Conservation (phyloP, 2,797 vertebrate genomes). For the Sternotherus odoratus region DNA sequence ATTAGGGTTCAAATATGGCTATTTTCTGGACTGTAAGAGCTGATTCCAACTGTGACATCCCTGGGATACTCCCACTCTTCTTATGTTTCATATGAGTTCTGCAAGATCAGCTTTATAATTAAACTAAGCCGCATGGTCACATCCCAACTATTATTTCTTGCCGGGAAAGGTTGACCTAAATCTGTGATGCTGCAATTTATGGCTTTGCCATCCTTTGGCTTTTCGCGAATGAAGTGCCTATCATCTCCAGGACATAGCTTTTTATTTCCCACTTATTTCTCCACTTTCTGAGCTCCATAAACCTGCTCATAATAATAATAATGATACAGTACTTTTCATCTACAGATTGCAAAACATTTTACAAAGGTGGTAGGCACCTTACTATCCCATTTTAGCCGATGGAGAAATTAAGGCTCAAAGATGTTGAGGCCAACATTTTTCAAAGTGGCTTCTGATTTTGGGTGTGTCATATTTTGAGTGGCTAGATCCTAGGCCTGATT, state of each 20-base stretch:
- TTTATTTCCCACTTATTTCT: constrained; percentile 1
- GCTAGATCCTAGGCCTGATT: constrained; percentile 49
- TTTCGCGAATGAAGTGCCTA: background rate
- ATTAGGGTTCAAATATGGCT: background rate
- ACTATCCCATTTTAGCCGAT: constrained; percentile 15
- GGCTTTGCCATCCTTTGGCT: constrained; percentile 25
- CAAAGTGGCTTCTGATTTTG: constrained; percentile 29
- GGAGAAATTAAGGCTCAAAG: constrained; percentile 38
- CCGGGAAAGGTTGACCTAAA: background rate
- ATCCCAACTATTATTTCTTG: background rate
- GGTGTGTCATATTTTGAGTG: constrained; percentile 54
- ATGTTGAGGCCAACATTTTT: constrained; percentile 59
- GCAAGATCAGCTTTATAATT: constrained; percentile 5
- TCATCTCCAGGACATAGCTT: background rate
- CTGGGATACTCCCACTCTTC: background rate
- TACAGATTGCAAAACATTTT: background rate
- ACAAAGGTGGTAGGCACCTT: background rate
- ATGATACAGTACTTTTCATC: constrained; percentile 30
- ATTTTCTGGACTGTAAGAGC: background rate
- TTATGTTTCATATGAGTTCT: background rate
- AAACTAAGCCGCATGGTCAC: constrained; percentile 12
- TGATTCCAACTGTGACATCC: background rate
- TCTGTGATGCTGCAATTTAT: background rate
- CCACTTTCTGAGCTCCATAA: constrained; percentile 21
- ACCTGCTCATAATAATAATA: constrained; percentile 34